A percentile compares a stretch with the other conserved stretches of the same genome.
phyloP scores from a whole-genome alignment of 2,797 vertebrate genomes.

The Myotis daubentonii region DNA sequence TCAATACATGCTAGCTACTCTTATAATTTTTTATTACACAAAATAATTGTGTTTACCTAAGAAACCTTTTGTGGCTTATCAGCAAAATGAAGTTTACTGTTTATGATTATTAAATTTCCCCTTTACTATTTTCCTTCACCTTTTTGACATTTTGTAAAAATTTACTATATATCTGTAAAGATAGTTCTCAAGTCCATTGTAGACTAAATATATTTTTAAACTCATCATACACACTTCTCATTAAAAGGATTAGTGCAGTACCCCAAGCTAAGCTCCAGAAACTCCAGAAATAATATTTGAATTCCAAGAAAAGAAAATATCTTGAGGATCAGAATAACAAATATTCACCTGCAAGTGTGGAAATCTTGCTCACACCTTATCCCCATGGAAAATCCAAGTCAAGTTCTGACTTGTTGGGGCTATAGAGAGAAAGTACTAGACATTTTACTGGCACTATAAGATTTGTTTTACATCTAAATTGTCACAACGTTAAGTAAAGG shows the following conservation, averaged over 20 bases:
- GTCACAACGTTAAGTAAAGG: constrained; percentile 12
- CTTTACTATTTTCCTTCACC: background rate
- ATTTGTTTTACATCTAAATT: constrained; percentile 57
- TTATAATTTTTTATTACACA: background rate
- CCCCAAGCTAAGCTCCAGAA: background rate
- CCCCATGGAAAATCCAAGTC: constrained; percentile 47
- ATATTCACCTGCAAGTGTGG: background rate
- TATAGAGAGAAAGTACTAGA: constrained; percentile 23
- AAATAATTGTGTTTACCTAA: constrained; percentile 7
- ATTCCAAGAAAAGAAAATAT: constrained; percentile 48
- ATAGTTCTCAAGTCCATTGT: background rate
- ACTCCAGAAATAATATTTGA: constrained; percentile 17
- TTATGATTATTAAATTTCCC: constrained; percentile 30
- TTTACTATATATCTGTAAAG: background rate
- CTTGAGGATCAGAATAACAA: constrained; percentile 24
- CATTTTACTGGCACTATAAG: background rate
- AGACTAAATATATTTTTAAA: background rate
- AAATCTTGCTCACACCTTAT: constrained; percentile 40
- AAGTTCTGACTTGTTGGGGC: constrained; percentile 47
- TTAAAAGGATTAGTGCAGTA: constrained; percentile 40
- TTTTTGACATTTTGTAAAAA: constrained; percentile 26
- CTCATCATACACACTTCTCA: background rate
- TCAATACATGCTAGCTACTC: background rate
- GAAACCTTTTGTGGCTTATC: background rate
- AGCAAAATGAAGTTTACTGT: background rate